These are phyloP conservation scores for Amblyopsis hoosieri DNA, from an alignment of 2,797 vertebrate genomes.

Conservation along the genomic window DNA sequence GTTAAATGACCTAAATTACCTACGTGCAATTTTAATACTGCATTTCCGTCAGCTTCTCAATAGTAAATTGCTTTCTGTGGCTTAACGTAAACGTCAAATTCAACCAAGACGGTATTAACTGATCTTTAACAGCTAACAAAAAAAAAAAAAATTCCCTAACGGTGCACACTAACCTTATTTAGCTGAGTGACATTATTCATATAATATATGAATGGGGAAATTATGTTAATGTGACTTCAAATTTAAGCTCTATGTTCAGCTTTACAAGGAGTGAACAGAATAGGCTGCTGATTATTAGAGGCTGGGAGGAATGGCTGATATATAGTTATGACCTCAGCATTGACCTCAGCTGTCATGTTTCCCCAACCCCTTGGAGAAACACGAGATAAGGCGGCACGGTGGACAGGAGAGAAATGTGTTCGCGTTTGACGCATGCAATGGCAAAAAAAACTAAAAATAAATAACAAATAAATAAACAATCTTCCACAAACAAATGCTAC, in stretches of 20 bases:
- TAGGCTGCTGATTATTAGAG: conserved; percentile 26
- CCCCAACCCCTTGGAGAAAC: conserved; percentile 49
- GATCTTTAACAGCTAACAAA: too few species aligned
- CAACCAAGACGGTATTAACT: too few species aligned
- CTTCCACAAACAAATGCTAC: conserved; percentile 54
- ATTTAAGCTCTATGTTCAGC: background rate
- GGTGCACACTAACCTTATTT: too few species aligned
- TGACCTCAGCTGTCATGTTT: conserved; percentile 64
- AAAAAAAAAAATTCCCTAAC: too few species aligned
- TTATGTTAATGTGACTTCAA: too few species aligned
- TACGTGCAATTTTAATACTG: too few species aligned
- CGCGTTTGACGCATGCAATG: conserved; percentile 40
- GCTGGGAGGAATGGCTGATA: conserved; percentile 46
- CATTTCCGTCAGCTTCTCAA: too few species aligned
- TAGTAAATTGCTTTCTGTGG: too few species aligned
- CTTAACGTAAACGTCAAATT: too few species aligned
- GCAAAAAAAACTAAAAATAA: conserved; percentile 32
- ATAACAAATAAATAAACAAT: conserved; percentile 34
- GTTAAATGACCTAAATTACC: too few species aligned
- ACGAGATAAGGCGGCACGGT: conserved; percentile 36
- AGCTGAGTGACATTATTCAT: too few species aligned
- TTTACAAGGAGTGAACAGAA: conserved; percentile 18
- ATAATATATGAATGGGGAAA: too few species aligned
- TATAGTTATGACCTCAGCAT: conserved; percentile 65
- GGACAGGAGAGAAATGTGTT: conserved; percentile 42